These are phyloP conservation scores for Neopipo cinnamomea DNA, from an alignment of 2,113 vertebrate genomes.

Conservation along the genomic window DNA sequence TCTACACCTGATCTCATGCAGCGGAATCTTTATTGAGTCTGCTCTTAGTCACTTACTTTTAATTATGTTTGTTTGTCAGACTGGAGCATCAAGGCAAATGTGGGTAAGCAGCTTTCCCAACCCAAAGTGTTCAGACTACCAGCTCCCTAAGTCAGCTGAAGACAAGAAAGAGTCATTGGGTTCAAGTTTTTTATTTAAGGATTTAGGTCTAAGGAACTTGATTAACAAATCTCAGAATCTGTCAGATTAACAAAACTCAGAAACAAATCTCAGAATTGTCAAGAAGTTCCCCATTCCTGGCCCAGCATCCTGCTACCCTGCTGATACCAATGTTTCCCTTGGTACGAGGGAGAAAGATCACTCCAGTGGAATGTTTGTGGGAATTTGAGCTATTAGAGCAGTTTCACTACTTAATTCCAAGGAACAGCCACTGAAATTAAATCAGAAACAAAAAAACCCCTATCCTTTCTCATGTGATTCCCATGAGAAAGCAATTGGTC, in stretches of 20 bases:
- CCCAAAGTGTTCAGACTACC: neutral
- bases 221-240: neutral
- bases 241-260: too few relatives aligned
- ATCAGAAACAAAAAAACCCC: neutral
- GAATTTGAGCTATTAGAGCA: neutral
- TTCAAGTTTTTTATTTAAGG: neutral
- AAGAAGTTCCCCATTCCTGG: neutral
- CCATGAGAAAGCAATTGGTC: neutral
- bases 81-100: neutral
- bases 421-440: neutral
- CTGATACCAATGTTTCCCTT: neutral
- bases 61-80: neutral
- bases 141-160: neutral
- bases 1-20: neutral
- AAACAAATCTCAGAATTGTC: neutral
- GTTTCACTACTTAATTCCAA: neutral
- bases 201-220: neutral
- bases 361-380: neutral
- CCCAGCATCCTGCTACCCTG: neutral
- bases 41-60: neutral
- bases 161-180: neutral
- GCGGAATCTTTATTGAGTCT: neutral
- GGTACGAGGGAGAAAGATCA: neutral
- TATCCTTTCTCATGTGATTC: neutral
- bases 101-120: neutral